A percentile compares a stretch with the other conserved stretches of the same genome.
These are phyloP conservation scores for Eulemur rufifrons DNA, from an alignment of 2,113 vertebrate genomes.

Conservation along the genomic window DNA sequence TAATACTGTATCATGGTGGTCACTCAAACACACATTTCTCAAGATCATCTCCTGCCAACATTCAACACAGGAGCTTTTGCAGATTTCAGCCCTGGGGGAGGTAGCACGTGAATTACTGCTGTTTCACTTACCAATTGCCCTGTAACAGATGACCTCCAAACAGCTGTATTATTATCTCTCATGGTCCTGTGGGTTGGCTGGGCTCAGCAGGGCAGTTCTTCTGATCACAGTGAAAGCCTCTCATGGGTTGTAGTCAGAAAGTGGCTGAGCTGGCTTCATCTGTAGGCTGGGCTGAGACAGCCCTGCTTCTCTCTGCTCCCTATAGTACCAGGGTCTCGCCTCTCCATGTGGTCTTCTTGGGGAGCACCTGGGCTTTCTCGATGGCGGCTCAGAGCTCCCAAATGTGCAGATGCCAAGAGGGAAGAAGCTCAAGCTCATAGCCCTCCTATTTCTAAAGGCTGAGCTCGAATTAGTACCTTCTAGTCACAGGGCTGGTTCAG, in stretches of 20 bases:
- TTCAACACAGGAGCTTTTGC: not conserved
- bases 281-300: not conserved
- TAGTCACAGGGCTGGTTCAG: not conserved
- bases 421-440: not conserved
- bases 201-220: not conserved
- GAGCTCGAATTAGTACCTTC: not conserved
- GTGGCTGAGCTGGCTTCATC: not conserved
- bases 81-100: not conserved
- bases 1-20: rapidly evolving
- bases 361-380: not conserved
- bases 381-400: not conserved
- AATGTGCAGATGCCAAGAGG: not conserved
- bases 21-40: not conserved
- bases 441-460: not conserved
- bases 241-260: rapidly evolving
- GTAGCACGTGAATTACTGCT: too few species aligned
- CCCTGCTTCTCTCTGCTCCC: not conserved
- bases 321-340: too few species aligned
- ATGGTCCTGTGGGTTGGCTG: not conserved
- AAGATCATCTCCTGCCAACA: not conserved
- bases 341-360: not conserved
- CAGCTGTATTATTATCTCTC: too few species aligned
- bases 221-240: not conserved
- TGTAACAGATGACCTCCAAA: not conserved
- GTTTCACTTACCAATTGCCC: rapidly evolving